A percentile compares a stretch with the other conserved stretches of the same genome.
Conservation (phyloP, 23 tunicate genomes). For the Pegea sp. region DNA sequence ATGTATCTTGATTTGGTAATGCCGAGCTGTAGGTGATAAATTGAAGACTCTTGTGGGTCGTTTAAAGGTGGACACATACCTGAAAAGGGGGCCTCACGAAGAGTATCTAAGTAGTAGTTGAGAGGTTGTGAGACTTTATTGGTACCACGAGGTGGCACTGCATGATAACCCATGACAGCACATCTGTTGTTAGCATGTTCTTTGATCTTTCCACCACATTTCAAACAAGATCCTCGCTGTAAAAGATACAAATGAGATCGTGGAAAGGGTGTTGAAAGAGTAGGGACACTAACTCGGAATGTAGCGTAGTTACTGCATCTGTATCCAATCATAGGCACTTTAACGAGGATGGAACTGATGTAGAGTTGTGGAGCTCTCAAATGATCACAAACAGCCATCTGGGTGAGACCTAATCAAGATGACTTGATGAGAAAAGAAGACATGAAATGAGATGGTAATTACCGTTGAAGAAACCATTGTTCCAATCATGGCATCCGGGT, state of each 20-base stretch:
- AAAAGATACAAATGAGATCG: constrained; percentile 5
- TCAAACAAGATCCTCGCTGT: constrained; percentile 62
- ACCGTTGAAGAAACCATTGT: not conserved
- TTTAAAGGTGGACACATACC: constrained; percentile 8
- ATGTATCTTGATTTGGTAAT: no score
- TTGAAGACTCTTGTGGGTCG: not conserved
- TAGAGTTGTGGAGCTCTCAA: constrained; percentile 49
- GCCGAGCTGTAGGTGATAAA: no score
- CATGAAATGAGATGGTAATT: not conserved
- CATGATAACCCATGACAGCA: constrained; percentile 75
- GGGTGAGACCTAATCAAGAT: constrained; percentile 49
- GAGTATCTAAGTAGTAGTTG: constrained; percentile 44
- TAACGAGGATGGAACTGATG: constrained; percentile 41
- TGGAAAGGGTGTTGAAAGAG: no score
- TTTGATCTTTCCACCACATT: constrained; percentile 17
- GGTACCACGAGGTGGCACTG: constrained; percentile 23
- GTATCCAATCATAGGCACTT: constrained; percentile 27
- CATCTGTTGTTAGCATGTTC: constrained; percentile 25
- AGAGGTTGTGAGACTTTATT: constrained; percentile 44
- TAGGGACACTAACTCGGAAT: constrained; percentile 66
- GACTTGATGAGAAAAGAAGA: not conserved
- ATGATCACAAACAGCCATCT: constrained; percentile 71
- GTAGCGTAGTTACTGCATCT: constrained; percentile 38
- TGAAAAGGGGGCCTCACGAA: constrained; percentile 50
- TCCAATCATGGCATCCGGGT: constrained; percentile 54